These are phyloP conservation scores for Scaptomyza tumidula DNA, from an alignment of 2,888 invertebrate genomes.

Conservation along the genomic window DNA sequence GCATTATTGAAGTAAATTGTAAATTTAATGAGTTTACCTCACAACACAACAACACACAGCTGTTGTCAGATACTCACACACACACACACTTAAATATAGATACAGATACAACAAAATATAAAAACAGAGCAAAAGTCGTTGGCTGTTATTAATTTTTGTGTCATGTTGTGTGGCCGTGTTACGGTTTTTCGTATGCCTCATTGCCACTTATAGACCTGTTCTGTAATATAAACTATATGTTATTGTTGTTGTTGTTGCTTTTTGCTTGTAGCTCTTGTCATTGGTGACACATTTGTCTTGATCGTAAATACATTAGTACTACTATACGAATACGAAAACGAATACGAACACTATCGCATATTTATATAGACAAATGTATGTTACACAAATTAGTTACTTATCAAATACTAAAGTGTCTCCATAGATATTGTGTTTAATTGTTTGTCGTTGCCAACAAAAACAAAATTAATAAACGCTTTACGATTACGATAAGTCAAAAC, in stretches of 20 bases:
- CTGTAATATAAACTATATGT: conserved; percentile 5
- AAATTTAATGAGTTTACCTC: conserved; percentile 74
- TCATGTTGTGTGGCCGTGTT: conserved; percentile 78
- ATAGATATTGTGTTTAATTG: conserved; percentile 50
- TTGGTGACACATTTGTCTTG: conserved; percentile 74
- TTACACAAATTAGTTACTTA: conserved; percentile 2
- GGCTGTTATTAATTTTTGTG: conserved; percentile 73
- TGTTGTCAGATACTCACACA: conserved; percentile 22
- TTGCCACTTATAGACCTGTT: conserved; percentile 68
- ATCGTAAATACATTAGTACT: conserved; percentile 72
- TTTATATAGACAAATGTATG: conserved; percentile 13
- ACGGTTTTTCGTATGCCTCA: conserved; percentile 60
- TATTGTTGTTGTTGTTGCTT: conserved; percentile 9
- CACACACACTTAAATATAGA: conserved; percentile 13
- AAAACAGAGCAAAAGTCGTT: conserved; percentile 40
- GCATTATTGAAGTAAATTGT: conserved; percentile 61
- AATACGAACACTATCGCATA: too few species aligned
- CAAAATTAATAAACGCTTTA: conserved; percentile 71
- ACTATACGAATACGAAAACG: background rate
- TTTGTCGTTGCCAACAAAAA: conserved; percentile 24
- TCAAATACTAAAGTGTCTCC: background rate
- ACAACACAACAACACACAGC: conserved; percentile 6
- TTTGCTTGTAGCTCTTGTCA: conserved; percentile 43
- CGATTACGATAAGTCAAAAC: conserved; percentile 51
- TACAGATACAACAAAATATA: conserved; percentile 33